Evolutionary conservation across 1,140 invertebrate genomes (phyloP), one percentile per base, ranked within the genome.

Genomic region (Drosophila kikkawai): DNA sequence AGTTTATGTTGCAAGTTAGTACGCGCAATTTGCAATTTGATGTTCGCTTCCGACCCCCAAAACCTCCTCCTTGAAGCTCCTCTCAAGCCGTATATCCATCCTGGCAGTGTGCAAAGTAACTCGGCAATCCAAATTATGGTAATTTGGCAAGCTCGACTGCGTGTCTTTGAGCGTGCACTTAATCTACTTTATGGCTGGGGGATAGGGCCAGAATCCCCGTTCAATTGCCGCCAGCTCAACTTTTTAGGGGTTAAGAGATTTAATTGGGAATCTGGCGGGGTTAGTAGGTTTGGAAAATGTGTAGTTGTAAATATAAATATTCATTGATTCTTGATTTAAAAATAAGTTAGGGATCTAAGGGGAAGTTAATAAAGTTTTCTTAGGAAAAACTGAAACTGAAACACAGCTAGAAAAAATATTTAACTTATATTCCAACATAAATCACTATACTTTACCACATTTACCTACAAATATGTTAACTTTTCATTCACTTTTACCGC

Each of bases 1-100:
- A 80, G 76, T 80, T 80, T 79, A 80, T 80, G 76, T 80, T 80
- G 77, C 77, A 80, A 80, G 77, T 80, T 80, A 80, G 67, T 73
- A 79, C 77, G 76, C 76, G 67, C 76, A 80, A 80, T 80, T 80
- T 80, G 77, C 76, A 79, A 79, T 80, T 79, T 80, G 68, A 80
- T 61, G 77, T 67, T 73, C 77, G 42, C 77, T 67, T 71, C 67
- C 66, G 58, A 44, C 75, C 53, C 22, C 58, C 41, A 15, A 44
- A 50, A 41, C 17, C 34, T 8, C 22, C 34, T 9, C 19, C 32
- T 11, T 4, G n/a, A 19, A 29, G 12, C 44, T 32, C 12, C 12
- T 29, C 36, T 42, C 48, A 7, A 50, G 69, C 53, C 26, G 12
- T 65, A 22, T 42, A 36, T 55, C 41, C 36, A 32, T 71, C 48